Evolutionary conservation across 1,140 invertebrate genomes (phyloP), one percentile per base, ranked within the genome.

Genomic region (Camponotus vicinus): DNA sequence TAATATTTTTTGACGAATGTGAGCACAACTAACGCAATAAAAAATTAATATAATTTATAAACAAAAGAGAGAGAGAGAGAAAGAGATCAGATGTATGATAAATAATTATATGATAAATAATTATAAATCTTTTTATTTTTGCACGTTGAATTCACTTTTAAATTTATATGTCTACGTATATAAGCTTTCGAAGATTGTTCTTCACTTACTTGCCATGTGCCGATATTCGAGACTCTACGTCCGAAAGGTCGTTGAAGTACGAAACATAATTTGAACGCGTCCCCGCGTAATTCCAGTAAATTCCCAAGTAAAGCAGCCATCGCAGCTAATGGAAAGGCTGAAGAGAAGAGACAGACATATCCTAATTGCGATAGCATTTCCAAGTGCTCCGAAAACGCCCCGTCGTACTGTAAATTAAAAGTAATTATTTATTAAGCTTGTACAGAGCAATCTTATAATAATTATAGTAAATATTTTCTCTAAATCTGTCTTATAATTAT

Each of bases 341-440:
- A 98, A 0, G 99, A 99, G 94, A 99, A 99, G 11, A 99, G 96
- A 82, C 99, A 98, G 42, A 99, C 98, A 95, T 99, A 99, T 55
- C 99, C 98, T 93, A 99, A 97, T 93, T 99, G 99, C 18, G 99
- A 99, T 76, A 99, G 97, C 98, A 99, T 99, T 95, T 99, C 99
- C 86, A 99, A 95, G 93, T 99, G 99, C 94, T 99, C 99, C 27
- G 99, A 98, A 95, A 99, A 99, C 0, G 99, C 99, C 57, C 98
- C 98, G 88, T 98, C 97, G 93, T 97, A 98, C 97, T 99, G 96
- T 40, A 34, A 91, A 86, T 67, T 59, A 8, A 55, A 78, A 86
- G 78, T 11, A 0, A 71, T 69, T 63, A 9, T 49, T 21, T 1
- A n/a, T 77, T 83, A 73, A 61, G 11, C 2, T 59, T 61, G 21